Conservation (phyloP, 2,888 invertebrate species). For the Melanchra persicariae region DNA sequence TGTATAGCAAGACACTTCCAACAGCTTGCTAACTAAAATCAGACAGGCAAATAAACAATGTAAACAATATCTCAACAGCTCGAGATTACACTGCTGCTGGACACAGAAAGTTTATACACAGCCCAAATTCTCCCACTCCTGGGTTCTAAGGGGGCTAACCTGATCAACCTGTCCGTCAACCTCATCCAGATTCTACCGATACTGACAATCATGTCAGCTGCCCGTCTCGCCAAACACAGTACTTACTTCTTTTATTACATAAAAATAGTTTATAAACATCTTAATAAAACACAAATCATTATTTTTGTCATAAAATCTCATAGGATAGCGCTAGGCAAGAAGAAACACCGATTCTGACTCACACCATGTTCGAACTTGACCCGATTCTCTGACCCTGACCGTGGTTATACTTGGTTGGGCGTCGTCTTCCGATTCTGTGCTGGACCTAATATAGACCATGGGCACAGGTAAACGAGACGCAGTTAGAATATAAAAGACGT, state of each 20-base stretch:
- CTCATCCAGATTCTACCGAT: no score
- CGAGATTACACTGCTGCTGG: background rate
- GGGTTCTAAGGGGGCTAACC: no score
- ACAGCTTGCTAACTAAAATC: background rate
- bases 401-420: no score
- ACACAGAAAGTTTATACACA: background rate
- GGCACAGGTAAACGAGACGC: conserved; percentile 4
- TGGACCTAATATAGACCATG: conserved; percentile 46
- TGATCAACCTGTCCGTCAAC: no score
- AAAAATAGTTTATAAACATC: no score
- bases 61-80: background rate
- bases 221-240: no score
- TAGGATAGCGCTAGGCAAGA: background rate
- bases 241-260: no score
- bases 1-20: conserved; percentile 1
- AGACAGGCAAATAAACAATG: background rate
- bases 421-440: conserved; percentile 14
- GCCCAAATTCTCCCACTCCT: no score
- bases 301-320: no score
- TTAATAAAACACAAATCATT: no score
- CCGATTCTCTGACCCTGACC: conserved; percentile 51
- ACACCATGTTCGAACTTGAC: conserved; percentile 54
- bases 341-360: conserved; percentile 2
- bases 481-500: conserved; percentile 26
- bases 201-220: no score